Evolutionary conservation across 2,113 vertebrate genomes (phyloP), one percentile per base, ranked within the genome.

Genomic region (Xenopus borealis): DNA sequence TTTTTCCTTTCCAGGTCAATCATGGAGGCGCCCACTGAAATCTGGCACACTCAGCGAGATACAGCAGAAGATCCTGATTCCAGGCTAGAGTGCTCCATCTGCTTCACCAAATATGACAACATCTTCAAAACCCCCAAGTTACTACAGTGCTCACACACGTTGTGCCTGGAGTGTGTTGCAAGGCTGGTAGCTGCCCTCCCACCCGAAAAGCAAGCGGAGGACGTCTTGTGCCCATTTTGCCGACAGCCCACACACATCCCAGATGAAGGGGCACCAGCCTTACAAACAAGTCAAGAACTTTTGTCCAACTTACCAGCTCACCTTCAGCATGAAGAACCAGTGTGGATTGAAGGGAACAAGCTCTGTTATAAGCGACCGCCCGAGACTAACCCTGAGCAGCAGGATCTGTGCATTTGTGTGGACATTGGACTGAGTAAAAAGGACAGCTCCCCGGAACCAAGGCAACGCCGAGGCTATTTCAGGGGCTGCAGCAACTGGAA

Each of bases 151-250:
- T 90, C 92, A 0, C 97, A 99, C 0, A 93, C 94, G 1, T 98
- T 99, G 86, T 99, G 96, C 86, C 81, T 99, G 67, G 97, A 98
- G 80, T 99, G 96, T 4, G 89, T 99, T 79, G 95, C 97, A 3
- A 91, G 96, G 17, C 87, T 98, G 78, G 91, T 92, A 66, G 88
- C 90, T 0, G 84, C 88, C 1, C 83, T 93, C 13, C 92, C 94
- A 0, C 17, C 80, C 0, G 72, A 83, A 19, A 84, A 83, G 0
- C 52, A 86, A 0, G 87, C 89, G 1, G 84, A 84, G 3, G 82
- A 84, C 12, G 89, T 99, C 58, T 89, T 91, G 0, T 99, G 97
- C 66, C 97, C 97, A 0, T 92, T 98, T 79, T 99, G 97, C 84
- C 82, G 97, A 7, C 92, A 92, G 59, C 87, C 84, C n/a, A 99